A percentile compares a stretch with the other conserved stretches of the same genome.
These are phyloP conservation scores for Apamea sordens DNA, from an alignment of 2,888 invertebrate species.

Conservation along the genomic window DNA sequence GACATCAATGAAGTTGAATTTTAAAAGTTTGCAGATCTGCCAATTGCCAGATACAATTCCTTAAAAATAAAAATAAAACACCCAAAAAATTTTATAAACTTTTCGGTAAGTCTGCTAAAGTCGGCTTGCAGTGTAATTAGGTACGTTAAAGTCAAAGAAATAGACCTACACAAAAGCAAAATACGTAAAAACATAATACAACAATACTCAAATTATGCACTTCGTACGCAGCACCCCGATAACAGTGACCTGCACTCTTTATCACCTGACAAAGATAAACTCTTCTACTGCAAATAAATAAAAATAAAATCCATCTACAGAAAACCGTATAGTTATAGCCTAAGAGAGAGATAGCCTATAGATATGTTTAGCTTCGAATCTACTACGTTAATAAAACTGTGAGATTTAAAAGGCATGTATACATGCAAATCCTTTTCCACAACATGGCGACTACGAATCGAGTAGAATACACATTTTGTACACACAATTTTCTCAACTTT, in stretches of 20 bases:
- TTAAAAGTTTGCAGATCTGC: background rate
- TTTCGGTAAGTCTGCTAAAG: background rate
- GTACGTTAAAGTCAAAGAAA: constrained; percentile 1
- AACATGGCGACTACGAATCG: constrained; percentile 45
- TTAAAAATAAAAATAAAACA: background rate
- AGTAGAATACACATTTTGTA: constrained; percentile 65
- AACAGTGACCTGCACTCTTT: constrained; percentile 54
- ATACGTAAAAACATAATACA: background rate
- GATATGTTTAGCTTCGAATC: constrained; percentile 44
- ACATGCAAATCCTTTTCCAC: constrained; percentile 23
- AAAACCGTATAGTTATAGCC: constrained; percentile 20
- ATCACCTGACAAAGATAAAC: constrained; percentile 43
- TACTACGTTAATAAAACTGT: constrained; percentile 58
- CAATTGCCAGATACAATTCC: background rate
- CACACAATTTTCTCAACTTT: constrained; percentile 55
- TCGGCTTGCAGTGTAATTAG: background rate
- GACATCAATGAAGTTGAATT: background rate
- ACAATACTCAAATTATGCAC: constrained; percentile 31
- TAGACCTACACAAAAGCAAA: constrained; percentile 4
- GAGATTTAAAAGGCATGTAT: constrained; percentile 53
- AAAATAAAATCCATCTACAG: constrained; percentile 38
- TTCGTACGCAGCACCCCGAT: constrained; percentile 22
- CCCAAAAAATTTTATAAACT: background rate
- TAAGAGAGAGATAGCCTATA: constrained; percentile 34
- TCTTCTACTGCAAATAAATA: constrained; percentile 33